phyloP scores from a whole-genome alignment of 37 sponge, comb jelly and placozoan genomes.

The Petrosia ficiformis region DNA sequence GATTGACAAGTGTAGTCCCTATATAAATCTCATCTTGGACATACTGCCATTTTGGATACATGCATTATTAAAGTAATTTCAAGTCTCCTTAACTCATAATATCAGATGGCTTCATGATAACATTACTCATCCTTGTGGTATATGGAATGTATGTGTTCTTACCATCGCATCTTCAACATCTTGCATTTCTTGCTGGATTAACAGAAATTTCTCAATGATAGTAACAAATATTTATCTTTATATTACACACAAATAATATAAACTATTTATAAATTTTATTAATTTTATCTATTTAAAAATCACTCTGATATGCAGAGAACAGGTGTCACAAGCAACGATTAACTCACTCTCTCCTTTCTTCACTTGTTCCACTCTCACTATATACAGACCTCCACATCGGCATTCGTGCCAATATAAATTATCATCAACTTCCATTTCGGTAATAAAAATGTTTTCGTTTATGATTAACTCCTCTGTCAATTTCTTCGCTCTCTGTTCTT shows the following conservation, averaged over 20 bases:
- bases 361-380: neutral
- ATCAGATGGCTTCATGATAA: neutral
- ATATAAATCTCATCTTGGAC: too few species aligned
- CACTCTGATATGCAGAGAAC: neutral
- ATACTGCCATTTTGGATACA: too few species aligned
- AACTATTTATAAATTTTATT: too few species aligned
- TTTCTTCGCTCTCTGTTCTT: neutral
- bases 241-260: neutral
- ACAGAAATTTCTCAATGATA: neutral
- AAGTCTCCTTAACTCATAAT: too few species aligned
- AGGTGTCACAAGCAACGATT: constrained; percentile 4
- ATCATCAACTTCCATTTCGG: neutral
- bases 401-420: neutral
- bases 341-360: neutral
- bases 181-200: neutral
- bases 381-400: constrained; percentile 2
- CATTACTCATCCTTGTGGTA: neutral
- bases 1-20: too few species aligned
- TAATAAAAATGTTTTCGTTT: neutral
- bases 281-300: too few species aligned
- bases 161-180: neutral
- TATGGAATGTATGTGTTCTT: neutral
- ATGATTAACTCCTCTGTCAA: neutral
- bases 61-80: too few species aligned
- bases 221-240: constrained; percentile 1